Conservation (phyloP, 2,797 vertebrate species). For the Gallinago stenura region DNA sequence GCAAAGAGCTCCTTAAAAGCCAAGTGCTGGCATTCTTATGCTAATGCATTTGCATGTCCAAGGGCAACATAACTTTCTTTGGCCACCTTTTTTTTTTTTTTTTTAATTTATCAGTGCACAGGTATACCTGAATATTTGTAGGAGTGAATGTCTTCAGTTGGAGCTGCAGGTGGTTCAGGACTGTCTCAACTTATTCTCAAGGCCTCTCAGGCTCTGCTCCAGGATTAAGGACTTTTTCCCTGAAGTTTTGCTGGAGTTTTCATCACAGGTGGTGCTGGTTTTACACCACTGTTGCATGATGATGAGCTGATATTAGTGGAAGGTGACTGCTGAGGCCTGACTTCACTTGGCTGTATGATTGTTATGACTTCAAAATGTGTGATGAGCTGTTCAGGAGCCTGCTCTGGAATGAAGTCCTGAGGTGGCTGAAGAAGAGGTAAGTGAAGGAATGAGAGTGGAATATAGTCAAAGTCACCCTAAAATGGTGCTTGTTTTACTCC, state of each 20-base stretch:
- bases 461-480: not conserved
- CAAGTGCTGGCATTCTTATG: not conserved
- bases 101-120: not conserved
- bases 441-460: not conserved
- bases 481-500: not conserved
- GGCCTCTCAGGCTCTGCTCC: not conserved
- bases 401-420: not conserved
- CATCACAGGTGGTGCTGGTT: accelerated
- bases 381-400: not conserved
- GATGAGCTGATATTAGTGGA: not conserved
- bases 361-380: not conserved
- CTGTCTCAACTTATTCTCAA: not conserved
- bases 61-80: not conserved
- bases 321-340: not conserved
- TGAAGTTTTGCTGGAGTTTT: not conserved
- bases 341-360: not conserved
- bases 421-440: not conserved
- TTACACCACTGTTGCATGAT: not conserved
- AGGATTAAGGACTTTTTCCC: not conserved
- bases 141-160: not conserved
- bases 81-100: too few species aligned
- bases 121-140: not conserved
- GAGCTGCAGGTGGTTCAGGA: not conserved
- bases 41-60: not conserved
- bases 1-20: not conserved